phyloP scores from a whole-genome alignment of 2,797 vertebrate species.

The Amblyraja radiata region DNA sequence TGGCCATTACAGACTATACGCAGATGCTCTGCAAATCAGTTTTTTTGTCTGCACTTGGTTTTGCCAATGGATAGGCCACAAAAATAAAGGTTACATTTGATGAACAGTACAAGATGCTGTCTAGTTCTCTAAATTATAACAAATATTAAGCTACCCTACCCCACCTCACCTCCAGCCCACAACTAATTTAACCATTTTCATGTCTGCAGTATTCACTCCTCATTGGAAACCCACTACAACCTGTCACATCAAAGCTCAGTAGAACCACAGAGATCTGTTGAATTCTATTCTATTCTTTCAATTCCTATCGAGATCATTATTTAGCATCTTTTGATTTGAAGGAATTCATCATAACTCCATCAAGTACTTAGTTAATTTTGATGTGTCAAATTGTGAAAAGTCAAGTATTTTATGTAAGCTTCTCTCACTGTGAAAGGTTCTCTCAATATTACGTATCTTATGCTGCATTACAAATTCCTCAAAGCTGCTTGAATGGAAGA shows the following conservation, averaged over 20 bases:
- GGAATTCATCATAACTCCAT: neutral
- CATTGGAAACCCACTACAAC: neutral
- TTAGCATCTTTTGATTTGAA: neutral
- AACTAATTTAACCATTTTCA: neutral
- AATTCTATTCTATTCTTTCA: neutral
- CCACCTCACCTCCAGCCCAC: too few relatives aligned
- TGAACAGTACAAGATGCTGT: too few relatives aligned
- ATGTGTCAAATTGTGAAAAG: too few relatives aligned
- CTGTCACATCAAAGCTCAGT: neutral
- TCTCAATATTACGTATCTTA: neutral
- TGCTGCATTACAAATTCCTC: neutral
- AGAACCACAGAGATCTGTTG: neutral
- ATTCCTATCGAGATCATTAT: neutral
- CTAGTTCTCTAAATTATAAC: too few relatives aligned
- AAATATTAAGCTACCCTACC: too few relatives aligned
- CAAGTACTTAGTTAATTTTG: neutral
- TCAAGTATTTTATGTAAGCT: neutral
- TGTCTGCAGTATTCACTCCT: neutral
- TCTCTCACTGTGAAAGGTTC: neutral
- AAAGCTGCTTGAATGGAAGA: neutral
- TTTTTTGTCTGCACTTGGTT: too few relatives aligned
- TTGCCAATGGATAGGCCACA: too few relatives aligned
- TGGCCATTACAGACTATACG: too few relatives aligned
- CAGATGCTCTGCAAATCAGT: too few relatives aligned
- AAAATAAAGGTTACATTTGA: too few relatives aligned